Evolutionary conservation across 2,113 vertebrate species (phyloP).

Genomic region (Pipra filicauda): DNA sequence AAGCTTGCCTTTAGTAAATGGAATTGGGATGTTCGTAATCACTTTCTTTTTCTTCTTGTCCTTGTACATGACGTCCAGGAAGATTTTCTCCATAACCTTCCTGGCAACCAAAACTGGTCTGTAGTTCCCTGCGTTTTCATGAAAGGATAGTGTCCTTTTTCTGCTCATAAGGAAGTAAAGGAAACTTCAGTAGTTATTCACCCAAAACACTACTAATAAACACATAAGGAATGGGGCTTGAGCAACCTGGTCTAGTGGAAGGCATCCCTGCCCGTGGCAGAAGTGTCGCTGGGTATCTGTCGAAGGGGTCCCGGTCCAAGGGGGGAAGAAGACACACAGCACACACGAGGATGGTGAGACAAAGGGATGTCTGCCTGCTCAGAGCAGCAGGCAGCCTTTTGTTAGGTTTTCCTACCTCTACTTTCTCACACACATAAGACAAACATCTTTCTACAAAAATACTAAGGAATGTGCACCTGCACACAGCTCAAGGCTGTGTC

Average conservation of each 20-base stretch:
- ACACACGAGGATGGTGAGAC: too few species aligned
- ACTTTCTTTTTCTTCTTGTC: not conserved
- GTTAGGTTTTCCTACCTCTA: too few species aligned
- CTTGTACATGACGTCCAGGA: not conserved
- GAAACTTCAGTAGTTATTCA: not conserved
- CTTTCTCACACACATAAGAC: too few species aligned
- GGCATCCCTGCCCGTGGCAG: not conserved
- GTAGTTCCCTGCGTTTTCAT: not conserved
- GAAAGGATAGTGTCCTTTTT: not conserved
- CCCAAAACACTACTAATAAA: not conserved
- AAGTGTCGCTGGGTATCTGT: too few species aligned
- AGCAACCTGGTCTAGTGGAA: not conserved
- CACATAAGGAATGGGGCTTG: rapidly evolving
- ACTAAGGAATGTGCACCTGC: too few species aligned
- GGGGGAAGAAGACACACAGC: too few species aligned
- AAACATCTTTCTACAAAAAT: too few species aligned
- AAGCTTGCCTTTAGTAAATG: not conserved
- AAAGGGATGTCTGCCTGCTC: too few species aligned
- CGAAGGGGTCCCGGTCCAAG: too few species aligned
- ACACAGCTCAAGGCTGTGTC: too few species aligned
- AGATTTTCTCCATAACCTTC: not conserved
- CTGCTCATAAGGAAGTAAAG: not conserved
- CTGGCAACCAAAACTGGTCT: not conserved
- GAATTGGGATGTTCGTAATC: not conserved
- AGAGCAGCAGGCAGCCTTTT: too few species aligned